Base-by-base conservation (phyloP, 1,140 invertebrate species). In the Chironomus striatipennis region DNA sequence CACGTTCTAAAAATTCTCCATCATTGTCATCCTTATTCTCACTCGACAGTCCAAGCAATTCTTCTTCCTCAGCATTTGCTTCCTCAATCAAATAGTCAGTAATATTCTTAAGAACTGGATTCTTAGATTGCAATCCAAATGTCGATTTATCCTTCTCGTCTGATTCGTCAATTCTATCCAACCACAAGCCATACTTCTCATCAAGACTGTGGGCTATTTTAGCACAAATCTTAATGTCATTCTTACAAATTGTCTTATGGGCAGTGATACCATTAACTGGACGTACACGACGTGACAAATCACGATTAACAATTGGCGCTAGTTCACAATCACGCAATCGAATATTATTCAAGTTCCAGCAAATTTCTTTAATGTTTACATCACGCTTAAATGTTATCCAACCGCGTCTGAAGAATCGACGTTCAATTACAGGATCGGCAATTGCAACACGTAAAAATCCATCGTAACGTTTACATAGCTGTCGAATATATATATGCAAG, bases 311-410 rank as follows among this genome's bases (percentile, higher is more conserved):
- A 91, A 83, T 99, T 93, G 93, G 96, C 65, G 95, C 94, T 76
- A 98, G 84, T 82, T 98, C 96, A 81, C 91, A 94, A 78, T 98
- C 96, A 64, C 94, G 20, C 21, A 82, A 76, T 17, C 81, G 78
- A 76, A 98, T 96, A 79, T 97, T 98, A 80, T 98, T 99, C 9
- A 99, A 86, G 82, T 95, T 97, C 97, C 97, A 99, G 82, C 98
- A 99, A 75, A 99, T 99, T 83, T 99, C 97, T 82, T 98, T 99
- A 76, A 99, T 99, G 81, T 99, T 98, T 7, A 98, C 97, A 80
- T 96, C 91, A 57, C 95, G 85, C 78, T 96, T 92, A 84, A 98
- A 99, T 0, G 98, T 99, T 5, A 98, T 96, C 98, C 98, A 99
- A 65, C 96, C 98, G 73, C 97, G 88, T 24, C 98, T 88, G 82